These are phyloP conservation scores for Poecilia wingei DNA, from an alignment of 2,797 vertebrate species.

Conservation along the genomic window DNA sequence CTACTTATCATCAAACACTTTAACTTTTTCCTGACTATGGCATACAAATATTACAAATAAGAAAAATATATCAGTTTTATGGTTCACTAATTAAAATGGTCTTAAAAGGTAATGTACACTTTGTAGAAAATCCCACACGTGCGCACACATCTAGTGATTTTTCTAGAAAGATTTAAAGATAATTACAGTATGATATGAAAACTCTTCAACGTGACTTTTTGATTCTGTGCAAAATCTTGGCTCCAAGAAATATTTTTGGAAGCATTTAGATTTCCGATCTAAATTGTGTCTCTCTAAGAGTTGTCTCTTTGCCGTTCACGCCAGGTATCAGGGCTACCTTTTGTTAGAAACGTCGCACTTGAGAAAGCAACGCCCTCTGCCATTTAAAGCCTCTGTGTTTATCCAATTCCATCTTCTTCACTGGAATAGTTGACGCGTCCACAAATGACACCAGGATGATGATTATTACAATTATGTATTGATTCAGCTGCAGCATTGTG, in stretches of 20 bases:
- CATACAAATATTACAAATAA: no score
- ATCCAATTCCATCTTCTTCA: constrained; percentile 71
- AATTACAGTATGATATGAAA: not conserved
- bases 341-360: constrained; percentile 68
- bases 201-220: not conserved
- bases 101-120: not conserved
- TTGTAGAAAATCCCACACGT: not conserved
- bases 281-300: not conserved
- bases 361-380: constrained; percentile 46
- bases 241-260: not conserved
- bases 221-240: not conserved
- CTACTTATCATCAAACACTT: no score
- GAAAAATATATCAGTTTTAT: no score
- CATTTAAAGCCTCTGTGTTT: constrained; percentile 66
- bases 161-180: not conserved
- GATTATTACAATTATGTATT: constrained; percentile 87
- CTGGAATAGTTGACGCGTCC: constrained; percentile 68
- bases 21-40: no score
- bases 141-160: not conserved
- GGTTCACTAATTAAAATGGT: not conserved
- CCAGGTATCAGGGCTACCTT: constrained; percentile 52
- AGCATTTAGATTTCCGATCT: not conserved
- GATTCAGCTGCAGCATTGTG: constrained; percentile 76
- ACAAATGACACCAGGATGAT: constrained; percentile 75
- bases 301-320: constrained; percentile 23